These are phyloP conservation scores for Scaptomyza caliginosa DNA, from an alignment of 2,888 invertebrate genomes.

Conservation along the genomic window DNA sequence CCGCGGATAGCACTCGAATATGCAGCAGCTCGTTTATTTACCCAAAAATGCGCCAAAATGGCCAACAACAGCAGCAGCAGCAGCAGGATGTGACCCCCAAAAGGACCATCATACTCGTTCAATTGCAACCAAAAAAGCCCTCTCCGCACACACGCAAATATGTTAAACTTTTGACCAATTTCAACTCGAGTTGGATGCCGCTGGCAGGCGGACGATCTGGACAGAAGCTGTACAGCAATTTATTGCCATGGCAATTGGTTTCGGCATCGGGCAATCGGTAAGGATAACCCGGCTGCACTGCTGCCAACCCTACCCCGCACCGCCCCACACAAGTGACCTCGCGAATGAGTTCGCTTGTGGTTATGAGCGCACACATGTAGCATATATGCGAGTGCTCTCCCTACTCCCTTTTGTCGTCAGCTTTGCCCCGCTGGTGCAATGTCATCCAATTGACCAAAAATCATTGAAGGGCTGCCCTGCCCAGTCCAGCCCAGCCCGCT, in stretches of 20 bases:
- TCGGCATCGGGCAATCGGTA: slow-evolving; percentile 8
- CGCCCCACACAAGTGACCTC: slow-evolving; percentile 57
- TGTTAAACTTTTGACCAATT: slow-evolving; percentile 81
- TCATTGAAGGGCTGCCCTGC: slow-evolving; percentile 41
- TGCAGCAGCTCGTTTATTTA: slow-evolving; percentile 59
- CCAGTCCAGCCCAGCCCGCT: slow-evolving; percentile 6
- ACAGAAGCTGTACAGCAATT: slow-evolving; percentile 62
- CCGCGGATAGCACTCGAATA: slow-evolving; percentile 46
- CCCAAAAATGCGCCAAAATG: slow-evolving; percentile 72
- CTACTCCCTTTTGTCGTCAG: slow-evolving; percentile 17
- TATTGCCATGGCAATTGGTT: slow-evolving; percentile 78
- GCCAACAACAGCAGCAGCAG: slow-evolving; percentile 31
- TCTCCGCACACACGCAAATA: slow-evolving; percentile 71
- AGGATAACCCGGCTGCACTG: slow-evolving; percentile 17
- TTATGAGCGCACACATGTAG: slow-evolving; percentile 38
- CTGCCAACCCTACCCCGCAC: too few species aligned
- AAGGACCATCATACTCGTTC: neutral
- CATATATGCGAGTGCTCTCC: slow-evolving; percentile 11
- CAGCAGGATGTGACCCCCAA: neutral
- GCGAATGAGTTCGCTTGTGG: slow-evolving; percentile 63
- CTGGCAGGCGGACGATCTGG: slow-evolving; percentile 43
- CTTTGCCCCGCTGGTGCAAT: slow-evolving; percentile 21
- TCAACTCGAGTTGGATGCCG: slow-evolving; percentile 69
- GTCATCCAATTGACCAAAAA: slow-evolving; percentile 64
- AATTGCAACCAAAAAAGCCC: slow-evolving; percentile 30